Evolutionary conservation across 2,113 vertebrate species (phyloP), one percentile per base, ranked within the genome.

Genomic region (Oncorhynchus gorbuscha): DNA sequence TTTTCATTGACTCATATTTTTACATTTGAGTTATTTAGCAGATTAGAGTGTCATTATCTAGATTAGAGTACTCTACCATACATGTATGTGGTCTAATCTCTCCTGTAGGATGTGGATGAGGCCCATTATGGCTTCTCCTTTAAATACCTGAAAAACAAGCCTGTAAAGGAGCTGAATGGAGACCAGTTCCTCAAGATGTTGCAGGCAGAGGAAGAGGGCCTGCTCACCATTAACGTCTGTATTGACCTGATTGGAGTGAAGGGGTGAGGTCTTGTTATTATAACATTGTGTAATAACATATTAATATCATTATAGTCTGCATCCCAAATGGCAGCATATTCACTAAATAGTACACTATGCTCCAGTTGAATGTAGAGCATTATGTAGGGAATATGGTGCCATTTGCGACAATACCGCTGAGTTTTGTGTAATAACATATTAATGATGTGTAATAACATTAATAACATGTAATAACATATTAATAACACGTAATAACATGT

Each of bases 121-220:
- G 97, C 96, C 79, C 97, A 99, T 84, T 99, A 94, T 16, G 96
- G 96, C 28, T 98, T 98, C 85, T 96, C 97, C 59, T 99, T 99
- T 89, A 99, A 99, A 85, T 99, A 99, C 84, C 92, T 98, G 69
- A 99, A 99, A 89, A 99, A 99, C 86, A 99, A 99, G 80, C 94
- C 96, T 28, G 97, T 97, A 45, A 99, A 99, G 87, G 98, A 99
- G 90, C 92, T 99, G 39, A 95, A 94, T 79, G 97, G 97, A 71
- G 98, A 99, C 75, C 97, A 99, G 92, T 99, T 99, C 83, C 90
- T 99, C 77, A 99, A 98, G 91, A 97, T 98, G 91, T 95, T 95
- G 79, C 89, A 97, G 87, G 97, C 97, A 28, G 97, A 97, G 83
- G 96, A 99, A 0, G 98, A 99, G 79, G 95, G 90, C 0, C 90